Evolutionary conservation across 2,888 invertebrate species (phyloP), one percentile per base, ranked within the genome.

Genomic region (Coelinius sp.): DNA sequence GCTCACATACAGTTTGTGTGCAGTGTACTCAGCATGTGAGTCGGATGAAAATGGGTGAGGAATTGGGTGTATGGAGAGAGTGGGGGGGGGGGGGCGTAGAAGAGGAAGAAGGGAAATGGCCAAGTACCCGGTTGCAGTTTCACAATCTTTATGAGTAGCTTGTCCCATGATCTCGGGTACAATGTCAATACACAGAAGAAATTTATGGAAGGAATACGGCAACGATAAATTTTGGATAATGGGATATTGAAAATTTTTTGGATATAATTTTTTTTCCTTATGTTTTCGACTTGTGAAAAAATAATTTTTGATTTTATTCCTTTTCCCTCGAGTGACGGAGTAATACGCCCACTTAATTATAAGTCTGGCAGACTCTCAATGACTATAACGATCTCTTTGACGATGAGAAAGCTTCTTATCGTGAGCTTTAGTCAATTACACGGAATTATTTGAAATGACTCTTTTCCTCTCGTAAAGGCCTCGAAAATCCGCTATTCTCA

Each of bases 121-220:
- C 59, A 59, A 59, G 31, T 59, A 59, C 59, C 59, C 59, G 35
- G 59, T 59, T 59, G 59, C 59, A 59, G 59, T 59, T 59, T 59
- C 59, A 35, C 59, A 59, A 59, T 59, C 59, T 59, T 59, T 59
- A 59, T 31, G 59, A 59, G 59, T 59, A 59, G 59, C 59, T 59
- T 31, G 59, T 59, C 59, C 20, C 59, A 31, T 59, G 59, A 59
- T 59, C 59, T 59, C 20, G 17, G 59, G 59, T 25, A 59, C 31
- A n/a, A 59, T 31, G 59, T 59, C 59, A 59, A 59, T 59, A 31
- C 59, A 59, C 59, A 59, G 31, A 59, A 59, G 59, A 59, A 31
- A 59, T 59, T 59, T 59, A 59, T 59, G 6, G 17, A 17, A 17
- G 59, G 59, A 31, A 59, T 59, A 59, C 31, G 59, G 59, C 59